phyloP scores from a whole-genome alignment of 1,140 invertebrate species.

The Matsumurasca onukii region DNA sequence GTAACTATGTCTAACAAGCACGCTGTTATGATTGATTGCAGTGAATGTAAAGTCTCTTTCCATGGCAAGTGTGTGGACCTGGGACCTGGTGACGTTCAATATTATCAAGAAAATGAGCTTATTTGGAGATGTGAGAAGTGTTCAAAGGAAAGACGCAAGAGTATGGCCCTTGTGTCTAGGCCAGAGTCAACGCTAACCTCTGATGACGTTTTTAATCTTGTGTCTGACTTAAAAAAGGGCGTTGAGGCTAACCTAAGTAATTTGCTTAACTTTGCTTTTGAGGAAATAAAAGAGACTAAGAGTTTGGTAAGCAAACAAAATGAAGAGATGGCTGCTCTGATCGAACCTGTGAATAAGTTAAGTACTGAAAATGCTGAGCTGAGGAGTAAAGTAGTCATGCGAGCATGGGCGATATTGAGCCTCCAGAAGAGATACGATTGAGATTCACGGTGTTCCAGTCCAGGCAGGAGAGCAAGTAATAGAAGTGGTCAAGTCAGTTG shows the following conservation, averaged over 20 bases:
- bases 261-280: neutral
- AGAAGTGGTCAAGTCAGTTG: slow-evolving; percentile 9
- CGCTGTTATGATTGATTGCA: neutral
- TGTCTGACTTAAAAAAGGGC: slow-evolving; percentile 5
- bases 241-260: neutral
- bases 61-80: too few relatives aligned
- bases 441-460: too few relatives aligned
- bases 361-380: too few relatives aligned
- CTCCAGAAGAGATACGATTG: slow-evolving; percentile 7
- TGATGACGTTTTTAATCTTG: slow-evolving; percentile 2
- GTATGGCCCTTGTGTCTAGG: neutral
- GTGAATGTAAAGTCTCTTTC: neutral
- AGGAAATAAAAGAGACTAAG: too few relatives aligned
- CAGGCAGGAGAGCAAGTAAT: too few relatives aligned
- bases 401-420: slow-evolving; percentile 1
- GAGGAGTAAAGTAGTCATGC: too few relatives aligned
- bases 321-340: neutral
- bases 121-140: too few relatives aligned
- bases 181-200: neutral
- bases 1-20: too few relatives aligned
- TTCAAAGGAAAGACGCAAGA: neutral
- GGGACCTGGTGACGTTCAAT: too few relatives aligned
- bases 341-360: neutral
- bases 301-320: neutral
- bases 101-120: too few relatives aligned